These are phyloP conservation scores for Tenebrosternarchus preto DNA, from an alignment of 2,113 vertebrate genomes.

Conservation along the genomic window DNA sequence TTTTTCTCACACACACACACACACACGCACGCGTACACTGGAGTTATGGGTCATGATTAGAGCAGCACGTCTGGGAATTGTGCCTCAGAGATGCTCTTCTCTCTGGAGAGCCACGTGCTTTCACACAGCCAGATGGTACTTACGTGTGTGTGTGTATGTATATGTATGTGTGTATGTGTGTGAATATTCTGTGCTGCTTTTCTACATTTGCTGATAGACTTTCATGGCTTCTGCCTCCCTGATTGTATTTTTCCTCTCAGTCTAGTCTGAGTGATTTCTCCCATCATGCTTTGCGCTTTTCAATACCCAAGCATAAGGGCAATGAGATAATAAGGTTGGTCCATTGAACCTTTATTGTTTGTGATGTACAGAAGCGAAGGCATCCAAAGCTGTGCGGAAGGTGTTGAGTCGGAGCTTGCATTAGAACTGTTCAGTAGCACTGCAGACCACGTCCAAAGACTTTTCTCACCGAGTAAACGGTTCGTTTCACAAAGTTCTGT, in stretches of 20 bases:
- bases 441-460: background rate
- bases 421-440: background rate
- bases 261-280: background rate
- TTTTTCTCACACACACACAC: background rate
- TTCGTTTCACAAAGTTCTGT: background rate
- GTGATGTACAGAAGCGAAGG: background rate
- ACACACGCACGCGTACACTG: background rate
- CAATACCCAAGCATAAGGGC: background rate
- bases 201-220: background rate
- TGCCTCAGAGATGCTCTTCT: constrained; percentile 37
- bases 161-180: constrained; percentile 42
- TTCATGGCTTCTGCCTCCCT: constrained; percentile 28
- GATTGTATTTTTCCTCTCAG: constrained; percentile 27
- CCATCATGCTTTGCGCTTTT: constrained; percentile 16
- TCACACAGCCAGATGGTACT: constrained; percentile 72
- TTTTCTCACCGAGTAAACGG: background rate
- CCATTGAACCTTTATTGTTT: background rate
- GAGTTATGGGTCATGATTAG: background rate
- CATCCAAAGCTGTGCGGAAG: background rate
- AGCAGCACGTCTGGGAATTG: constrained; percentile 32
- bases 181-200: constrained; percentile 9
- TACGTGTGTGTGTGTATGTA: constrained; percentile 55
- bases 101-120: constrained; percentile 69
- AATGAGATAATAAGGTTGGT: background rate
- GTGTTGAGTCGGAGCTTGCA: background rate